Evolutionary conservation across 2,797 vertebrate species (phyloP).

Genomic region (Gymnoscopelus braueri): DNA sequence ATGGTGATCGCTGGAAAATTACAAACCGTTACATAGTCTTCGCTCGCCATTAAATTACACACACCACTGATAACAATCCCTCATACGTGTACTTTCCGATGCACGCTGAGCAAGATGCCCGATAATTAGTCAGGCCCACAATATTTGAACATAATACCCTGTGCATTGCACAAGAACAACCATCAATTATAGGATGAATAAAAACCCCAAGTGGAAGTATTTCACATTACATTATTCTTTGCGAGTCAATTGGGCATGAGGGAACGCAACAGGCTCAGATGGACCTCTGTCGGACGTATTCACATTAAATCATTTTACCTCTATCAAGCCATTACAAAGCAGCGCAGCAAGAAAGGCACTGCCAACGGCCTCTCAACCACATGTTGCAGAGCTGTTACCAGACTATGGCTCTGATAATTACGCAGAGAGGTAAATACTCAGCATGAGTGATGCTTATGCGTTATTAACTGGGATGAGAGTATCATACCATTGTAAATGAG

Average conservation of each 20-base stretch:
- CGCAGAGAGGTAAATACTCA: slow-evolving; percentile 83
- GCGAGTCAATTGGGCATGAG: slow-evolving; percentile 13
- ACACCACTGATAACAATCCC: no score
- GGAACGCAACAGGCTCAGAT: slow-evolving; percentile 23
- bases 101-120: no score
- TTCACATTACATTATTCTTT: not conserved
- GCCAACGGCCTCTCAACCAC: slow-evolving; percentile 57
- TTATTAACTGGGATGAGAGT: slow-evolving; percentile 84
- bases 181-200: not conserved
- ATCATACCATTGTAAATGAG: slow-evolving; percentile 84
- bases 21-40: no score
- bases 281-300: slow-evolving; percentile 50
- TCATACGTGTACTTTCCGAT: no score
- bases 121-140: no score
- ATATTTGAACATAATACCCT: no score
- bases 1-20: no score
- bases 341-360: slow-evolving; percentile 56
- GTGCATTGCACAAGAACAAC: no score
- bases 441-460: slow-evolving; percentile 83
- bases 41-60: no score
- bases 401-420: slow-evolving; percentile 78
- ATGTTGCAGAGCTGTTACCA: slow-evolving; percentile 74
- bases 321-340: slow-evolving; percentile 64
- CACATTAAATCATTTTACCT: slow-evolving; percentile 61
- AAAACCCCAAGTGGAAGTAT: slow-evolving; percentile 13